Conservation (phyloP, 2,797 vertebrate species). For the Xenops minutus region DNA sequence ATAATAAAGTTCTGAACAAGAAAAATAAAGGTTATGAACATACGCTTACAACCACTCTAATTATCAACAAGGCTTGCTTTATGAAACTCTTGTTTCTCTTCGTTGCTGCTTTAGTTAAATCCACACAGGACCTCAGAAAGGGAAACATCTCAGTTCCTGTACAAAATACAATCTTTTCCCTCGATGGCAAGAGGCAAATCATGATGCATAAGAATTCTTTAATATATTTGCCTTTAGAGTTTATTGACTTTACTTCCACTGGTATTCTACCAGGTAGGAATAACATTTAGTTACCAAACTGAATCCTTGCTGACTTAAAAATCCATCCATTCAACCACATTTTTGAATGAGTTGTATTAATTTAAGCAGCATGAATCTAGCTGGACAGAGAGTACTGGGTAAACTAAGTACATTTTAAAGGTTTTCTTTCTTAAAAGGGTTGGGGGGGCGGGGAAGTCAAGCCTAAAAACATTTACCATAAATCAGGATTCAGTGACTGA, state of each 20-base stretch:
- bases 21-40: constrained; percentile 46
- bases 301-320: constrained; percentile 27
- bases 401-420: constrained; percentile 2
- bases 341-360: constrained; percentile 27
- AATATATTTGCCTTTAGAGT: constrained; percentile 40
- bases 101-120: constrained; percentile 57
- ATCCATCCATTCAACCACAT: background rate
- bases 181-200: constrained; percentile 42
- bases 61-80: constrained; percentile 64
- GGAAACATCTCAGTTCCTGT: constrained; percentile 60
- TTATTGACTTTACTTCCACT: constrained; percentile 57
- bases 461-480: background rate
- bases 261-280: constrained; percentile 29
- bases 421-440: background rate
- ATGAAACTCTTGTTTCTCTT: constrained; percentile 60
- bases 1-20: constrained; percentile 57
- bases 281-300: constrained; percentile 31
- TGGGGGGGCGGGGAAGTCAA: fast-evolving
- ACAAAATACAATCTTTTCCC: constrained; percentile 50
- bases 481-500: constrained; percentile 26
- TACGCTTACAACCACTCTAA: constrained; percentile 30
- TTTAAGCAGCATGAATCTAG: constrained; percentile 17
- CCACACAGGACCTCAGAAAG: constrained; percentile 57
- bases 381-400: background rate
- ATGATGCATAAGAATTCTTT: constrained; percentile 49